Conservation (phyloP, 2,888 invertebrate species). For the Meloe dianella region DNA sequence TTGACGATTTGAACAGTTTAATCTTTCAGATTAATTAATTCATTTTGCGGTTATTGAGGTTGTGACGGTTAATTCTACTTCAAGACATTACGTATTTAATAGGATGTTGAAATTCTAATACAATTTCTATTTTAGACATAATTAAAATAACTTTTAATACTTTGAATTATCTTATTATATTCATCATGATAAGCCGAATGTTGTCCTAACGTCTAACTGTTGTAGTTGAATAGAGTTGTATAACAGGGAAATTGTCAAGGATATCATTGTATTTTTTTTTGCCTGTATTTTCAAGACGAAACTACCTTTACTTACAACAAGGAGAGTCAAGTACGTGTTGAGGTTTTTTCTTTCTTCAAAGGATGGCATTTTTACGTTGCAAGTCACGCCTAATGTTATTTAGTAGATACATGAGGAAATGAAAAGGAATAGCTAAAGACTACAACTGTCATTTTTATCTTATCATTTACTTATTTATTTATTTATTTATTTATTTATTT, state of each 20-base stretch:
- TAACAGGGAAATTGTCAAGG: conserved; percentile 3
- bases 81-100: conserved; percentile 10
- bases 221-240: too few species aligned
- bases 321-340: neutral
- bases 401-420: neutral
- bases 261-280: neutral
- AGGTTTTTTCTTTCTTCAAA: neutral
- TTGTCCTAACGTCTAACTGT: neutral
- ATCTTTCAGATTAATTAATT: conserved; percentile 13
- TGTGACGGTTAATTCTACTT: conserved; percentile 10
- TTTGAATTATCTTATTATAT: too few species aligned
- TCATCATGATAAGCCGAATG: neutral
- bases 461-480: conserved; percentile 31
- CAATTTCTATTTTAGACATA: conserved; percentile 7
- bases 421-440: conserved; percentile 12
- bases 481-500: conserved; percentile 35
- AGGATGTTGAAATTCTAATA: conserved; percentile 13
- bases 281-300: neutral
- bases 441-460: conserved; percentile 16
- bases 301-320: neutral
- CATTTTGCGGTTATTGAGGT: conserved; percentile 10
- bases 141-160: conserved; percentile 13
- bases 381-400: neutral
- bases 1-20: conserved; percentile 12
- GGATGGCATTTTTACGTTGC: conserved; percentile 6